Evolutionary conservation across 2,888 invertebrate species (phyloP).

Genomic region (Papilio elwesi): DNA sequence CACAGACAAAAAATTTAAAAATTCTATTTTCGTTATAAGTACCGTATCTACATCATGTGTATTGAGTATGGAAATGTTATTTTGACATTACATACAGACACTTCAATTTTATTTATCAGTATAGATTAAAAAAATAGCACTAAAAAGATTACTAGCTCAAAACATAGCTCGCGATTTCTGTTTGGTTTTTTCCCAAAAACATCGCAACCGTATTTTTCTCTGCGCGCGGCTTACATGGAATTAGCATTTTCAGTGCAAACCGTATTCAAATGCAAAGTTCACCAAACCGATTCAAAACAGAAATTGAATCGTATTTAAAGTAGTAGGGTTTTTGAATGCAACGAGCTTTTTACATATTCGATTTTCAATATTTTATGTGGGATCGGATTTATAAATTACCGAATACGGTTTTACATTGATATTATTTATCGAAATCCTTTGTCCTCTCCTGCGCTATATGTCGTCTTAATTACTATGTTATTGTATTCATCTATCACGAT

Average conservation of each 20-base stretch:
- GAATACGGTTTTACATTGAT: too few relatives aligned
- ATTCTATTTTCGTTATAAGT: too few relatives aligned
- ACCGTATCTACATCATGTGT: too few relatives aligned
- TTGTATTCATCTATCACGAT: too few relatives aligned
- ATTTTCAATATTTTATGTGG: neutral
- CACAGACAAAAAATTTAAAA: too few relatives aligned
- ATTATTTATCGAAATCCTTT: too few relatives aligned
- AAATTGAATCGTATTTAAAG: slow-evolving; percentile 33
- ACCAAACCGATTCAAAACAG: slow-evolving; percentile 23
- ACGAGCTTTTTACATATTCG: neutral
- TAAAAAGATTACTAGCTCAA: neutral
- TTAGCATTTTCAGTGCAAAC: slow-evolving; percentile 32
- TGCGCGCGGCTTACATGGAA: slow-evolving; percentile 23
- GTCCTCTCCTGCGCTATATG: too few relatives aligned
- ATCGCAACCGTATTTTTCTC: slow-evolving; percentile 19
- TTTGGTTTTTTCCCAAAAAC: slow-evolving; percentile 16
- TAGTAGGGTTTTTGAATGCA: slow-evolving; percentile 13
- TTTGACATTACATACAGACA: too few relatives aligned
- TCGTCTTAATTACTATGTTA: too few relatives aligned
- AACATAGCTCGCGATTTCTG: neutral
- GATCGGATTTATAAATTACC: too few relatives aligned
- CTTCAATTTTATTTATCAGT: neutral
- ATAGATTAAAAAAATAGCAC: neutral
- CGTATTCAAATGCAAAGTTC: slow-evolving; percentile 27
- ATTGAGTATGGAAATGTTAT: too few relatives aligned